phyloP scores from a whole-genome alignment of 2,888 invertebrate genomes.

The Anticlea derivata region DNA sequence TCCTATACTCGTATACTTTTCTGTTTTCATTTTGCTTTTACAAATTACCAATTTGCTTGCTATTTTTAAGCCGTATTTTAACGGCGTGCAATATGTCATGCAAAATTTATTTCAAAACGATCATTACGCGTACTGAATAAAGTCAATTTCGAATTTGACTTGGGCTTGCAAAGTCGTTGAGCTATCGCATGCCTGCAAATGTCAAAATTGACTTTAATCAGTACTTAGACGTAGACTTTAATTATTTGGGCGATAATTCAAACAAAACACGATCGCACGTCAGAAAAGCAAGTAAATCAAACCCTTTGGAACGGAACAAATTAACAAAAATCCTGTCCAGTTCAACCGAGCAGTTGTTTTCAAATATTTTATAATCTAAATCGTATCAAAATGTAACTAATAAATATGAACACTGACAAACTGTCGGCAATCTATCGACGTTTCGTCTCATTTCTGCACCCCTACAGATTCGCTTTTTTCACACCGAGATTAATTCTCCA shows the following conservation, averaged over 20 bases:
- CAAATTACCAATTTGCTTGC: too few relatives aligned
- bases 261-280: too few relatives aligned
- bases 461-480: slow-evolving; percentile 62
- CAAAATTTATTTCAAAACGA: too few relatives aligned
- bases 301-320: background rate
- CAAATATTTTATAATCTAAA: slow-evolving; percentile 43
- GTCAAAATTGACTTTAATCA: too few relatives aligned
- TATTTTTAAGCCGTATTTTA: background rate
- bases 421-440: slow-evolving; percentile 54
- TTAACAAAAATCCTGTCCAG: background rate
- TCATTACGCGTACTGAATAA: too few relatives aligned
- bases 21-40: slow-evolving; percentile 3
- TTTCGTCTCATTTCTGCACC: slow-evolving; percentile 55
- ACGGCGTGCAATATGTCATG: too few relatives aligned
- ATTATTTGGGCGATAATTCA: too few relatives aligned
- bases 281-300: background rate
- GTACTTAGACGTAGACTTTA: too few relatives aligned
- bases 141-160: too few relatives aligned
- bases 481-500: slow-evolving; percentile 74
- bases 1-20: background rate
- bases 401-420: slow-evolving; percentile 59
- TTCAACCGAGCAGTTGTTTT: slow-evolving; percentile 23
- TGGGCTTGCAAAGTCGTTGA: too few relatives aligned
- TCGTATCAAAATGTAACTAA: slow-evolving; percentile 47
- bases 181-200: too few relatives aligned